phyloP scores from a whole-genome alignment of 2,113 vertebrate genomes.

The Geococcyx californianus region DNA sequence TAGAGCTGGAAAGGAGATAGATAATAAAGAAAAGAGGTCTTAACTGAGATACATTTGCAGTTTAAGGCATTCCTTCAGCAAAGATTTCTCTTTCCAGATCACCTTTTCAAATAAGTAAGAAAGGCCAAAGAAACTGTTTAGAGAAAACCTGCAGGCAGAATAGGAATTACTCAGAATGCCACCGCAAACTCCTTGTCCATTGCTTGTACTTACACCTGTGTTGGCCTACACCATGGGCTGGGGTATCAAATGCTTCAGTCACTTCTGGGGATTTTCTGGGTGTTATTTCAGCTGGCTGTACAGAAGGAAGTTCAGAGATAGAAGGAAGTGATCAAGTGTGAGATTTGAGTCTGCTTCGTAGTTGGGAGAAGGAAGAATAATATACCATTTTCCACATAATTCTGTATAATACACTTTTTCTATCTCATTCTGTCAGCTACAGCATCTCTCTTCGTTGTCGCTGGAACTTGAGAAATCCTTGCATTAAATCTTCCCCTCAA shows the following conservation, averaged over 20 bases:
- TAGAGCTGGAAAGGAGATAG: neutral
- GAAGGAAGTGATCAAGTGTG: neutral
- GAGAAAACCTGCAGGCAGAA: neutral
- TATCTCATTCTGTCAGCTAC: neutral
- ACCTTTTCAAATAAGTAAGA: neutral
- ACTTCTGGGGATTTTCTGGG: neutral
- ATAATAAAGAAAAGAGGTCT: neutral
- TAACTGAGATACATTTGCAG: rapidly evolving
- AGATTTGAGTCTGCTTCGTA: neutral
- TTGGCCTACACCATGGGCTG: neutral
- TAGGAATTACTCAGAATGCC: neutral
- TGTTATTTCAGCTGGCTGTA: neutral
- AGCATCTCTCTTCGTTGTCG: neutral
- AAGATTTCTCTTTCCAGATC: neutral
- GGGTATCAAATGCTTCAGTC: neutral
- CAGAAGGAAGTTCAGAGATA: neutral
- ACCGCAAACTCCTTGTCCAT: neutral
- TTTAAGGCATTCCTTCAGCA: neutral
- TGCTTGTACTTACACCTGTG: neutral
- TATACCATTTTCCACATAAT: neutral
- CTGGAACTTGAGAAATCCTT: neutral
- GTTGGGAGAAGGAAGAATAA: neutral
- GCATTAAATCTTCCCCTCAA: neutral
- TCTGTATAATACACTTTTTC: neutral
- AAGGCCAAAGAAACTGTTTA: neutral